Percentiles rank a stretch among this genome's conserved stretches.
phyloP scores from a whole-genome alignment of 2,797 vertebrate species.

The Taeniopygia guttata region DNA sequence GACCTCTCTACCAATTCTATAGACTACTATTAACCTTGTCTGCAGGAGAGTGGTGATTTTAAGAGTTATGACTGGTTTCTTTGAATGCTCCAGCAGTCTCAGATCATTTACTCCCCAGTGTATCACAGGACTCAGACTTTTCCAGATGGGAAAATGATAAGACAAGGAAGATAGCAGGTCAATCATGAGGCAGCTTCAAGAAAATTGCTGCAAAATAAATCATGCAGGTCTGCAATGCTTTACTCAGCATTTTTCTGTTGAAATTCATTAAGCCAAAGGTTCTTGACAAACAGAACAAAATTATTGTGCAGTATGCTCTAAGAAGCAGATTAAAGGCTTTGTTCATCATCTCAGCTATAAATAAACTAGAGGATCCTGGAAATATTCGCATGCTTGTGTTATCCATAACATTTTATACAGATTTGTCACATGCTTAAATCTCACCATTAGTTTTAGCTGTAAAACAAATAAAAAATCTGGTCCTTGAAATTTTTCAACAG shows the following conservation, averaged over 20 bases:
- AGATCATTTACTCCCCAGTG: slow-evolving; percentile 43
- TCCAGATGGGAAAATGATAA: slow-evolving; percentile 61
- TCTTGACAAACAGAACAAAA: slow-evolving; percentile 73
- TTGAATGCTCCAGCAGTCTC: slow-evolving; percentile 56
- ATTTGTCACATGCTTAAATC: slow-evolving; percentile 11
- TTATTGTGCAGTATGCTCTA: slow-evolving; percentile 55
- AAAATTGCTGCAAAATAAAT: slow-evolving; percentile 70
- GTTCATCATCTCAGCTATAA: slow-evolving; percentile 49
- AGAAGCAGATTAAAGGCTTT: slow-evolving; percentile 64
- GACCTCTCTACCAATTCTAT: slow-evolving; percentile 8
- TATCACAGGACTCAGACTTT: slow-evolving; percentile 44
- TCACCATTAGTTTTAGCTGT: neutral
- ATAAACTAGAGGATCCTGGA: slow-evolving; percentile 5
- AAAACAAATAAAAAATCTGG: neutral
- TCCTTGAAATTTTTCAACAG: neutral
- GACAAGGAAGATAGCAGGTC: slow-evolving; percentile 51
- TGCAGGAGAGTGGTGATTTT: slow-evolving; percentile 53
- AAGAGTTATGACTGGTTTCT: slow-evolving; percentile 67
- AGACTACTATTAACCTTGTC: slow-evolving; percentile 59
- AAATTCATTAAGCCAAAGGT: slow-evolving; percentile 72
- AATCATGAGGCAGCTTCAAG: slow-evolving; percentile 61
- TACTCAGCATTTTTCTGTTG: slow-evolving; percentile 61
- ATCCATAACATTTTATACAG: slow-evolving; percentile 29
- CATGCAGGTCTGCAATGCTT: neutral
- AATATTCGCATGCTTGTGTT: neutral